A percentile compares a stretch with the other conserved stretches of the same genome.
Evolutionary conservation across 23 tunicate species (phyloP).

Genomic region (Pegea sp.): DNA sequence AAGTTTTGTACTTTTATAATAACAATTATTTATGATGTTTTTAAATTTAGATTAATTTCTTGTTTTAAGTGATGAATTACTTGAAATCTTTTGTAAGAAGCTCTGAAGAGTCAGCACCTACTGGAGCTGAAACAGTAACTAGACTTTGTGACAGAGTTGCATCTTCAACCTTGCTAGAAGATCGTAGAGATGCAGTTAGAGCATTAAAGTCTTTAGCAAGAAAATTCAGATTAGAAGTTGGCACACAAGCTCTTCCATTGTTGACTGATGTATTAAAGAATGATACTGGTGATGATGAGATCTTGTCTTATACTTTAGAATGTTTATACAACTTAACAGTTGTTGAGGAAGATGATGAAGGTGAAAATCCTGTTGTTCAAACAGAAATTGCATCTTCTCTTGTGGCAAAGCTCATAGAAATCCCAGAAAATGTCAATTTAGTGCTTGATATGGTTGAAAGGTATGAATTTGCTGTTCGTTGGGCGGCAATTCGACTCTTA

Average conservation of each 20-base stretch:
- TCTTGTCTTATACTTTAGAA: constrained; percentile 52
- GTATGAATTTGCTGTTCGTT: constrained; percentile 53
- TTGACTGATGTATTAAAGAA: constrained; percentile 27
- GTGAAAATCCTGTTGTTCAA: constrained; percentile 16
- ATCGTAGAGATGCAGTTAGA: constrained; percentile 82
- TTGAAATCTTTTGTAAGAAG: constrained; percentile 74
- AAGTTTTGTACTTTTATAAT: too few species aligned
- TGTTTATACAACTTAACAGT: constrained; percentile 38
- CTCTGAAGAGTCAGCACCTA: constrained; percentile 44
- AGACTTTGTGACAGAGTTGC: constrained; percentile 66
- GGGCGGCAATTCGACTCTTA: constrained; percentile 51
- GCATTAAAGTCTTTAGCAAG: constrained; percentile 61
- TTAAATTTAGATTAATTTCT: too few species aligned
- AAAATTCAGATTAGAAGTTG: constrained; percentile 81
- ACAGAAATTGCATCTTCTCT: constrained; percentile 31
- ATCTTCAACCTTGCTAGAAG: constrained; percentile 89
- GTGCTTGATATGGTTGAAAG: constrained; percentile 59
- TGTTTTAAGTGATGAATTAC: constrained; percentile 37
- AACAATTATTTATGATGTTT: too few species aligned
- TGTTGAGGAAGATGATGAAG: constrained; percentile 47
- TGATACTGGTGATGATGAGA: constrained; percentile 59
- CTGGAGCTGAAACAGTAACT: constrained; percentile 71
- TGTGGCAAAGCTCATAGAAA: constrained; percentile 43
- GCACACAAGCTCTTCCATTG: constrained; percentile 62
- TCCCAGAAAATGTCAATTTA: constrained; percentile 22